Evolutionary conservation across 1,140 invertebrate genomes (phyloP), one percentile per base, ranked within the genome.

Genomic region (Brachionus rubens): DNA sequence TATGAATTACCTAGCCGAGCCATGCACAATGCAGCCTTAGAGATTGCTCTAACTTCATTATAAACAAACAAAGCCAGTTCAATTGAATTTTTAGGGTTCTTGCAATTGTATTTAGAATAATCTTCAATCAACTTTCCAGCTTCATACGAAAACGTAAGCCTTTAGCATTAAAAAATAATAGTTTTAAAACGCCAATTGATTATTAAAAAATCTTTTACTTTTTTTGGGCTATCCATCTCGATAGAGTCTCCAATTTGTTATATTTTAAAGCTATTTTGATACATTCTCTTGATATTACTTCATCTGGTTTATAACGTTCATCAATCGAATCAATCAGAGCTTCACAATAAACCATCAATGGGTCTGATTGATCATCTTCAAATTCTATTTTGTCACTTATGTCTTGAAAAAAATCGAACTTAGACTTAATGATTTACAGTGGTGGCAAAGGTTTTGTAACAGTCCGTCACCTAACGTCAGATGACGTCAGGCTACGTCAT

Each of bases 141-240:
- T 41, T 72, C 68, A 6, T 26, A 12, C 9, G 68, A 72, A 48
- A 50, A 72, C 24, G n/a, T 50, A 14, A 72, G 50, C 50, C 68
- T 72, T 19, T 26, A 50, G 12, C 24, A 5, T 50, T 5, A 54
- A 40, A 72, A 9, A 50, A 72, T 36, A 48, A 12, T n/a, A n/a
- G 28, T 36, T 65, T 65, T 2, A 36, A n/a, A 19, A 2, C 41
- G 16, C n/a, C n/a, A 30, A 12, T 30, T 40, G 9, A 16, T 40
- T 2, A 30, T 7, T 47, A 47, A 50, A 47, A n/a, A 30, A 59
- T 83, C 82, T 82, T 83, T 41, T 59, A 83, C 82, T 82, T 83
- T 41, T 84, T 82, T 77, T 84, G 82, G 28, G 82, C 65, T n/a
- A 84, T 79, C 83, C 83, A 84, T 67, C 83, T 82, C 28, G 80